These are phyloP conservation scores for Procapra przewalskii DNA, from an alignment of 2,113 vertebrate genomes.

Conservation along the genomic window DNA sequence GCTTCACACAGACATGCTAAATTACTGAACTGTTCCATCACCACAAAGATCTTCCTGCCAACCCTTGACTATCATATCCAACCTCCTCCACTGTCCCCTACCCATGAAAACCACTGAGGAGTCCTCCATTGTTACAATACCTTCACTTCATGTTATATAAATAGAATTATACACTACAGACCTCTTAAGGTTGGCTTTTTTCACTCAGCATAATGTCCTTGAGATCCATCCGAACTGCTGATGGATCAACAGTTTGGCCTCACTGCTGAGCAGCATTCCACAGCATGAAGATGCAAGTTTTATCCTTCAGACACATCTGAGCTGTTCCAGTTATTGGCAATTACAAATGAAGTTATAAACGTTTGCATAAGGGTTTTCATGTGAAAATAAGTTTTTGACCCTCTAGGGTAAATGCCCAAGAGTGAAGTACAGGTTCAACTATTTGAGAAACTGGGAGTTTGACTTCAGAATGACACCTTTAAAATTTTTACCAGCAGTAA, in stretches of 20 bases:
- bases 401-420: background rate
- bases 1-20: background rate
- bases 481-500: background rate
- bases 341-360: background rate
- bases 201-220: background rate
- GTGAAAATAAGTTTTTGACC: background rate
- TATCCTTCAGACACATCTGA: background rate
- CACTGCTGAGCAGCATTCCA: background rate
- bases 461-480: background rate
- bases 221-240: background rate
- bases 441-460: background rate
- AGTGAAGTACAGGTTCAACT: background rate
- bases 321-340: background rate
- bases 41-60: background rate
- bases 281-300: accelerated
- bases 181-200: background rate
- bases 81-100: background rate
- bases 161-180: background rate
- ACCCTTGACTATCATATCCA: background rate
- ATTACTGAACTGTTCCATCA: background rate
- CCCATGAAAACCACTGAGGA: background rate
- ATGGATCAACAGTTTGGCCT: background rate
- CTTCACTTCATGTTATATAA: background rate
- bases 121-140: background rate
- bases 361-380: accelerated